Evolutionary conservation across 2,113 vertebrate species (phyloP).

Genomic region (Lonchura striata): DNA sequence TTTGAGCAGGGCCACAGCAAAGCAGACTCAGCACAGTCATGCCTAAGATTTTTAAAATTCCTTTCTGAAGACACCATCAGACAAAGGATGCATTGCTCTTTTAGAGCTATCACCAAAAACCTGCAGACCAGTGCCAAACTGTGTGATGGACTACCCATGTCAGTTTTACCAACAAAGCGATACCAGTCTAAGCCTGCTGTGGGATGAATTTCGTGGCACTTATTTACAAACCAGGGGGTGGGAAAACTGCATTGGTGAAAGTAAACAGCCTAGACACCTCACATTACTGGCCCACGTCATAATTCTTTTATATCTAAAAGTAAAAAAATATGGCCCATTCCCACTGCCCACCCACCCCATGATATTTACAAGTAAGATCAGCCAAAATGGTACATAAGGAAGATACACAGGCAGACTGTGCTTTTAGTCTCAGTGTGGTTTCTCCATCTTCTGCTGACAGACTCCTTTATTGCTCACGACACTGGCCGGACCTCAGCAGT

Average conservation of each 20-base stretch:
- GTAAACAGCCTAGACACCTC: slow-evolving; percentile 70
- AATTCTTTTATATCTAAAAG: slow-evolving; percentile 66
- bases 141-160: background rate
- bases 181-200: slow-evolving; percentile 31
- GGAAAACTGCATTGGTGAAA: slow-evolving; percentile 53
- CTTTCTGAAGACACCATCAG: background rate
- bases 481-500: background rate
- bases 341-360: slow-evolving; percentile 7
- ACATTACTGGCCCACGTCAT: slow-evolving; percentile 74
- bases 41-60: background rate
- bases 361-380: slow-evolving; percentile 65
- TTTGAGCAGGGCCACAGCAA: background rate
- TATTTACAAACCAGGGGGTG: slow-evolving; percentile 55
- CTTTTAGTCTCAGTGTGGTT: slow-evolving; percentile 22
- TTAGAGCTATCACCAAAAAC: background rate
- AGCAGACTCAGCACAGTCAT: background rate
- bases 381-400: slow-evolving; percentile 34
- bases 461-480: slow-evolving; percentile 51
- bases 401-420: slow-evolving; percentile 36
- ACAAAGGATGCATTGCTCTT: background rate
- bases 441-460: slow-evolving; percentile 15
- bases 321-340: slow-evolving; percentile 74
- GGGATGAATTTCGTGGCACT: background rate
- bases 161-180: background rate
- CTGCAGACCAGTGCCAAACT: background rate